Evolutionary conservation across 2,888 invertebrate species (phyloP).

Genomic region (Xestia ashworthii): DNA sequence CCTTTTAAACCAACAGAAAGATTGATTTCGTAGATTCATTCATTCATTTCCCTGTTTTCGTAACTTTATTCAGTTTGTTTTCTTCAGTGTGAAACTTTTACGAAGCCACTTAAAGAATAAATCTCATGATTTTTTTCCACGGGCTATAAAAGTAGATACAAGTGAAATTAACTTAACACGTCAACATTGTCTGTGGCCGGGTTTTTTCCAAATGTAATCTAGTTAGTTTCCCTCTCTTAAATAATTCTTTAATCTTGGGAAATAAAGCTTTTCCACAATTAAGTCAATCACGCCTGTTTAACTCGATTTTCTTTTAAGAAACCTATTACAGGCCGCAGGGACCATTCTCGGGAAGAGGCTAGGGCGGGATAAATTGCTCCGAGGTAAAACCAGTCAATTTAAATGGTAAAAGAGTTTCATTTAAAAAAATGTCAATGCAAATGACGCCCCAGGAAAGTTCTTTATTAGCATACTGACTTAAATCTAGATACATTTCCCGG

Average conservation of each 20-base stretch:
- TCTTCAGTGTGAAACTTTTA: neutral
- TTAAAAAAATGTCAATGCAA: conserved; percentile 82
- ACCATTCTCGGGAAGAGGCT: conserved; percentile 79
- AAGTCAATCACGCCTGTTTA: conserved; percentile 87
- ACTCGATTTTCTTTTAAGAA: conserved; percentile 87
- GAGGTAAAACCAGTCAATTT: conserved; percentile 87
- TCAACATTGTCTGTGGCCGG: conserved; percentile 33
- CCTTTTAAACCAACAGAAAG: conserved; percentile 44
- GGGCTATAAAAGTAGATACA: conserved; percentile 27
- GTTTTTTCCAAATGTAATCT: conserved; percentile 53
- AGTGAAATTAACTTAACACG: conserved; percentile 40
- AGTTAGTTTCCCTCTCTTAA: conserved; percentile 61
- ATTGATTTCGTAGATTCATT: conserved; percentile 40
- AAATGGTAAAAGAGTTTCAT: conserved; percentile 86
- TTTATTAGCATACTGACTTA: conserved; percentile 65
- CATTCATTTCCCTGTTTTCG: conserved; percentile 29
- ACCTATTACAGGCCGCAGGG: conserved; percentile 87
- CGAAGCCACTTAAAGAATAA: conserved; percentile 13
- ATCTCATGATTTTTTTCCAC: conserved; percentile 24
- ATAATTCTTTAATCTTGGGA: conserved; percentile 74
- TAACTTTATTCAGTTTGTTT: conserved; percentile 22
- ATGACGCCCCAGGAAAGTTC: conserved; percentile 70
- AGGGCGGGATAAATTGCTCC: conserved; percentile 80
- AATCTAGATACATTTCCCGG: conserved; percentile 50
- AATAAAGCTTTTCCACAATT: conserved; percentile 82